Base-by-base conservation (phyloP, 2,888 invertebrate genomes). In the Lochmaea crataegi region DNA sequence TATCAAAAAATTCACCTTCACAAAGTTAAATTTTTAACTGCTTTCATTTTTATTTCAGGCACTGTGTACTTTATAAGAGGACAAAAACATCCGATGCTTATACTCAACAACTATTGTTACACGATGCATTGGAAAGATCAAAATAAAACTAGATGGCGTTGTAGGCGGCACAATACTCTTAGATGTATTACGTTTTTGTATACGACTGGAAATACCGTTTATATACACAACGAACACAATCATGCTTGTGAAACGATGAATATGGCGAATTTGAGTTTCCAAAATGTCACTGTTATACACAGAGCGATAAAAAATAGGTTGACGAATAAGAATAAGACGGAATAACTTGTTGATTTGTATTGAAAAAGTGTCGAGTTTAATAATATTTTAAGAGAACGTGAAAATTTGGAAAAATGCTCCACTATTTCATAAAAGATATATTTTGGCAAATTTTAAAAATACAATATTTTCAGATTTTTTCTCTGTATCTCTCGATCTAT, bases 51-150 rank as follows among this genome's bases (percentile, higher is more conserved):
- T 38, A 38, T 61, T 77, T 64, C 65, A 79, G 80, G 74, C 66
- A 67, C 75, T 12, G 79, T 82, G 16, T 82, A 81, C 69, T 74
- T 82, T 22, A 75, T 75, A 10, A 71, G 65, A 71, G 80, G 77
- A 14, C 71, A 72, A 26, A 82, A 82, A 58, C 75, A 82, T 69
- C 82, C 82, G 0, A 80, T 74, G 48, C 45, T 82, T 10, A 74
- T 80, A 11, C 70, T 82, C 26, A 75, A 80, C 63, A 73, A 77
- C 26, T 77, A 77, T 68, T 75, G 76, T n/a, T 82, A 76, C 66
- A 72, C 67, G 5, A 75, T 81, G 9, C 80, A 82, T 56, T 78
- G 65, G 22, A 77, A 76, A 57, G 73, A 76, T 7, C 58, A 16
- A 10, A 60, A 32, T 26, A 75, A 69, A 67, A 80, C 80, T 4